A percentile compares a stretch with the other conserved stretches of the same genome.
Conservation (phyloP, 2,888 invertebrate genomes). For the Cataglyphis albicans region DNA sequence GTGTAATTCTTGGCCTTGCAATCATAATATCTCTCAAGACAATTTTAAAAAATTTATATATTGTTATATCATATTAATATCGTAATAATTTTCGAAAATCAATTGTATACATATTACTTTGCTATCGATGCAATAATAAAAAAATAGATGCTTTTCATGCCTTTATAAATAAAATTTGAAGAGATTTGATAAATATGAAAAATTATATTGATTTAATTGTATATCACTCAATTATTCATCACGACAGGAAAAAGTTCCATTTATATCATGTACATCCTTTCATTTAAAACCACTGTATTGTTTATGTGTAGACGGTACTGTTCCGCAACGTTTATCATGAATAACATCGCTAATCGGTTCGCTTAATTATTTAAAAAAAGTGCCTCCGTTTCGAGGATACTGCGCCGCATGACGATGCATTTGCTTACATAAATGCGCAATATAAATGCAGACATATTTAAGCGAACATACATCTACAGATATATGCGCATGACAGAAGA, state of each 20-base stretch:
- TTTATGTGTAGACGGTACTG: background rate
- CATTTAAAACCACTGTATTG: conserved; percentile 2
- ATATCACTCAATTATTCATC: conserved; percentile 4
- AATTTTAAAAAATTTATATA: background rate
- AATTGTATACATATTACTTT: background rate
- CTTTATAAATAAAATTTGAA: conserved; percentile 12
- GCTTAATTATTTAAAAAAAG: conserved; percentile 34
- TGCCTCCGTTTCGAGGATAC: conserved; percentile 12
- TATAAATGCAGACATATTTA: conserved; percentile 33
- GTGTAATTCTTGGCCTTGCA: background rate
- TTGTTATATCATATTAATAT: background rate
- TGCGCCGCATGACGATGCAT: background rate
- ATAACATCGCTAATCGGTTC: conserved; percentile 13
- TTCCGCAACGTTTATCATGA: background rate
- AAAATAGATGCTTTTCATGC: background rate
- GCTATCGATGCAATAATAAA: background rate
- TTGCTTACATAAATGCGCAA: conserved; percentile 25
- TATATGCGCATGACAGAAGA: conserved; percentile 12
- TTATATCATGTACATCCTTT: conserved; percentile 17
- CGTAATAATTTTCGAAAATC: no score
- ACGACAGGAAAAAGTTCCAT: background rate
- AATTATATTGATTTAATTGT: conserved; percentile 6
- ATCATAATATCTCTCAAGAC: background rate
- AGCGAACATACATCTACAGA: conserved; percentile 9
- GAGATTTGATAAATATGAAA: background rate